phyloP scores from a whole-genome alignment of 2,113 vertebrate genomes.

The Smithornis capensis region DNA sequence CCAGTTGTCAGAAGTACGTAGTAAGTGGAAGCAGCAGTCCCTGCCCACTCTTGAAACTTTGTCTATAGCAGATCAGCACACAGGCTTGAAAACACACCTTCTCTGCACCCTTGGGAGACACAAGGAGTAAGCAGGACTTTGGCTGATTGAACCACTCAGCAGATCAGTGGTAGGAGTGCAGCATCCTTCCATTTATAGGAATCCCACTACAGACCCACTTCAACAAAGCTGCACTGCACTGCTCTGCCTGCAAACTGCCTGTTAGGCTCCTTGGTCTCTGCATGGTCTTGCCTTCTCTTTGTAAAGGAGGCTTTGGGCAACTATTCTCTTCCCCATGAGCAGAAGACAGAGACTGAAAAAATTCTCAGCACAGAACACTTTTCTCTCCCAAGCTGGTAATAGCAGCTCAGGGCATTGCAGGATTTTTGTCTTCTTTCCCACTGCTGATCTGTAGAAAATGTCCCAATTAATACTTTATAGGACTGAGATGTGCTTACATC shows the following conservation, averaged over 20 bases:
- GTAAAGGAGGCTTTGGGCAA: neutral
- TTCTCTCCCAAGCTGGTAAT: neutral
- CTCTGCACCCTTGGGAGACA: neutral
- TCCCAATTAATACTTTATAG: slow-evolving; percentile 48
- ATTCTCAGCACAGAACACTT: neutral
- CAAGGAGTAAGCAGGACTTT: neutral
- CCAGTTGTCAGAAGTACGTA: neutral
- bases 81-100: neutral
- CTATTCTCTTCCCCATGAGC: neutral
- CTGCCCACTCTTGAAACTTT: neutral
- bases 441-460: slow-evolving; percentile 11
- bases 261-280: neutral
- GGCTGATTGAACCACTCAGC: neutral
- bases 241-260: neutral
- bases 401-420: neutral
- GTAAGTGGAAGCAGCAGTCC: neutral
- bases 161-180: neutral
- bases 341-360: neutral
- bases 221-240: neutral
- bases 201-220: neutral
- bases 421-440: neutral
- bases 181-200: neutral
- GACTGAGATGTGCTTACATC: slow-evolving; percentile 37
- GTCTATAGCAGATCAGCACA: neutral
- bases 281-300: neutral